phyloP scores from a whole-genome alignment of 92 coral and sea anemone genomes.

The Porites divaricata region DNA sequence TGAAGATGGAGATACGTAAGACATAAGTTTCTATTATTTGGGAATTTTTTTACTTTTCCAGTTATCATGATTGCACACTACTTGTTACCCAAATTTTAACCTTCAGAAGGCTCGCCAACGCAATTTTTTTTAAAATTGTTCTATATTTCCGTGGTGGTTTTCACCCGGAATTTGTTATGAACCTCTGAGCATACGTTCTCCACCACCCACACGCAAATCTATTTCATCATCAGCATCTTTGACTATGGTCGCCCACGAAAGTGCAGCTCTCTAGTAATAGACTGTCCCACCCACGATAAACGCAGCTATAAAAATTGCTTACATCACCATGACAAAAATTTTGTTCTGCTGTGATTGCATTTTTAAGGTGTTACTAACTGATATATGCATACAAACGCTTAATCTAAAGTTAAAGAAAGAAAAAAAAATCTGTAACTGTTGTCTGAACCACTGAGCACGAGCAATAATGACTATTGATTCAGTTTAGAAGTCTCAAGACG shows the following conservation, averaged over 20 bases:
- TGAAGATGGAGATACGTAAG: constrained; percentile 91
- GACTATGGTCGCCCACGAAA: not conserved
- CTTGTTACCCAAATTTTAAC: not conserved
- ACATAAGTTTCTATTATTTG: not conserved
- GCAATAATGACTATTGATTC: no score
- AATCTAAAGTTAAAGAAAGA: no score
- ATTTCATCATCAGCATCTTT: not conserved
- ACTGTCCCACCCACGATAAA: not conserved
- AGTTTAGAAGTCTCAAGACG: no score
- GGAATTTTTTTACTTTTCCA: not conserved
- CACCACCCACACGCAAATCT: no score
- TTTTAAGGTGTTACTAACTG: not conserved
- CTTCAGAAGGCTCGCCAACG: not conserved
- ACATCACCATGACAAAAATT: not conserved
- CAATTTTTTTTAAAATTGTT: not conserved
- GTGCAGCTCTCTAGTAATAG: not conserved
- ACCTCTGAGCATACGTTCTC: no score
- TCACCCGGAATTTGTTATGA: no score
- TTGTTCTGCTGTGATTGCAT: not conserved
- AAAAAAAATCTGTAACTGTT: not conserved
- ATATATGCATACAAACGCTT: not conserved
- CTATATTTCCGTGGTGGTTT: not conserved
- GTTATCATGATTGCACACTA: not conserved
- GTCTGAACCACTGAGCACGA: not conserved
- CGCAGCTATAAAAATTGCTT: not conserved